Conservation (phyloP, 2,888 invertebrate genomes). For the Xestia rhomboidea region DNA sequence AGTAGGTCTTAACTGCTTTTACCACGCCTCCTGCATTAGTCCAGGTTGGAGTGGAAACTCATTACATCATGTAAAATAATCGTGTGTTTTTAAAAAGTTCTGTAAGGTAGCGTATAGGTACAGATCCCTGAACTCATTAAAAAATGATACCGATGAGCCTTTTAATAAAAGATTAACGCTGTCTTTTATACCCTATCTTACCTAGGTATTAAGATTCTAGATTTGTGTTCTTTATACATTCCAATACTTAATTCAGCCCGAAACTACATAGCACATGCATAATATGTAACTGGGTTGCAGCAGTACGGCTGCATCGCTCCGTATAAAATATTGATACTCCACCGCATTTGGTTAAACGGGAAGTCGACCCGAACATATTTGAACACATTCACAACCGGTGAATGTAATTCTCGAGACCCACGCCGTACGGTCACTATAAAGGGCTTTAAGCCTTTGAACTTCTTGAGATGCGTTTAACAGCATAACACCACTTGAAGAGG, state of each 20-base stretch:
- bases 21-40: neutral
- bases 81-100: no score
- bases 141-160: no score
- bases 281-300: slow-evolving; percentile 28
- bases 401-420: slow-evolving; percentile 28
- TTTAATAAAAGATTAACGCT: neutral
- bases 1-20: slow-evolving; percentile 1
- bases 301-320: slow-evolving; percentile 21
- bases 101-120: no score
- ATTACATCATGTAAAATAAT: slow-evolving; percentile 19
- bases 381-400: slow-evolving; percentile 7
- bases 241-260: slow-evolving; percentile 4
- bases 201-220: neutral
- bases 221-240: neutral
- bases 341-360: slow-evolving; percentile 30
- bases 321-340: slow-evolving; percentile 40
- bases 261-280: slow-evolving; percentile 27
- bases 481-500: slow-evolving; percentile 26
- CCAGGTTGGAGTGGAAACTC: neutral
- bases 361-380: slow-evolving; percentile 33
- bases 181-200: neutral
- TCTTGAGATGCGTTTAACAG: slow-evolving; percentile 31
- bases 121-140: no score
- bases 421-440: neutral
- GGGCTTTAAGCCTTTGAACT: slow-evolving; percentile 12